These are phyloP conservation scores for Sarcophaga peregrina DNA, from an alignment of 1,140 invertebrate species.

Conservation along the genomic window DNA sequence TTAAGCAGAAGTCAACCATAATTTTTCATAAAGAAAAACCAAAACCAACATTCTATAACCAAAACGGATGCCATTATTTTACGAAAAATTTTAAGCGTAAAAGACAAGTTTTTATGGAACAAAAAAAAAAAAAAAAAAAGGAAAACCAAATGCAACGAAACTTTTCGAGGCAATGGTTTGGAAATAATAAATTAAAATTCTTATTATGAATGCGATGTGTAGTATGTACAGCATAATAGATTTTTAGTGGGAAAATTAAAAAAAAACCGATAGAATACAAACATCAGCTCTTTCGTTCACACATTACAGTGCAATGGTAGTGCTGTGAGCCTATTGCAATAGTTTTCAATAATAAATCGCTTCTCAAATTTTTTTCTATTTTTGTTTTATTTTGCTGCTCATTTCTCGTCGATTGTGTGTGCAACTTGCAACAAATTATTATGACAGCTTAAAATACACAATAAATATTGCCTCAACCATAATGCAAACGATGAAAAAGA, in stretches of 20 bases:
- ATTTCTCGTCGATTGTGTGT: not conserved
- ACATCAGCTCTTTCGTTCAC: too few relatives aligned
- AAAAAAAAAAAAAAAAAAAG: not conserved
- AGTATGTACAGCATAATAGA: too few relatives aligned
- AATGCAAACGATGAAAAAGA: too few relatives aligned
- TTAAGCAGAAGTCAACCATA: not conserved
- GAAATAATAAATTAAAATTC: slow-evolving; percentile 12
- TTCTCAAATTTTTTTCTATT: not conserved
- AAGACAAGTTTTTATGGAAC: not conserved
- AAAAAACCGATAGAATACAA: too few relatives aligned
- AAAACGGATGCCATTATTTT: not conserved
- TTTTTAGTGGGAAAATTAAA: too few relatives aligned
- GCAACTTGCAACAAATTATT: slow-evolving; percentile 1
- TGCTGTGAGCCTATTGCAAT: too few relatives aligned
- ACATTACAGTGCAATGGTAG: too few relatives aligned
- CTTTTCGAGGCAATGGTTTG: not conserved
- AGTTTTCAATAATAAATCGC: too few relatives aligned
- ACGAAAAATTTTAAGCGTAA: not conserved
- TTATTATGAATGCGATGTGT: not conserved
- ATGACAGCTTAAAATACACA: slow-evolving; percentile 9
- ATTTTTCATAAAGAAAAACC: not conserved
- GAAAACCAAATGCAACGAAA: not conserved
- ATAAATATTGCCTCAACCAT: not conserved
- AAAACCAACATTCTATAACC: not conserved
- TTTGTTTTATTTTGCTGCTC: too few relatives aligned